Evolutionary conservation across 2,797 vertebrate species (phyloP), one percentile per base, ranked within the genome.

Genomic region (Tapirus indicus): DNA sequence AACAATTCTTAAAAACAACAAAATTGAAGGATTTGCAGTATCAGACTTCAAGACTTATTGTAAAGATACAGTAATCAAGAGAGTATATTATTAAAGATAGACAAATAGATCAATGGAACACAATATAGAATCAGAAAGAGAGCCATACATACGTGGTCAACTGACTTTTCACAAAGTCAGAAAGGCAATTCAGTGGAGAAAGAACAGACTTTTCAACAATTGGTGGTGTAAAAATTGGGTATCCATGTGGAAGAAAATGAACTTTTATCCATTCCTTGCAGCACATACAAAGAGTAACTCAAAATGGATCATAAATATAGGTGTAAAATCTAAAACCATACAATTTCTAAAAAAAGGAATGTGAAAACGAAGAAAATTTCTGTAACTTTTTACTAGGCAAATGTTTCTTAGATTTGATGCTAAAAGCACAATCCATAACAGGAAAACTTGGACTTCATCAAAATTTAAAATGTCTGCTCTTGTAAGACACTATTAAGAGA

Each of bases 281-380:
- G 74, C 35, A 93, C 77, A 87, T 49, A 84, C 20, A 82, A 90
- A 90, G 41, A 90, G 64, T 47, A 88, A 93, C 2, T 94, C 52
- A 91, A 91, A 69, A 88, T 38, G 25, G 38, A 87, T 80, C 35
- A 86, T 72, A 72, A 60, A 44, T 2, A 84, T 52, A 72, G 38
- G 23, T 32, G 25, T 47, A 83, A 89, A 74, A 35, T 8, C 6
- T 66, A 69, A 62, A 83, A 82, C 47, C 35, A 32, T 66, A 89
- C 56, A 47, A 25, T 84, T 83, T 83, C 62, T 83, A 64, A 16
- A 78, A 66, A 27, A 72, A 79, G 68, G 6, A 78, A 58, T 25
- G 4, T 23, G 20, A 92, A 89, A 47, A 83, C 25, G 32, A 91
- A 35, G 27, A 60, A 54, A 60, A 32, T 18, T 29, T 52, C 32